A percentile compares a stretch with the other conserved stretches of the same genome.
These are phyloP conservation scores for Hystrix brachyura DNA, from an alignment of 2,113 vertebrate species.

Conservation along the genomic window DNA sequence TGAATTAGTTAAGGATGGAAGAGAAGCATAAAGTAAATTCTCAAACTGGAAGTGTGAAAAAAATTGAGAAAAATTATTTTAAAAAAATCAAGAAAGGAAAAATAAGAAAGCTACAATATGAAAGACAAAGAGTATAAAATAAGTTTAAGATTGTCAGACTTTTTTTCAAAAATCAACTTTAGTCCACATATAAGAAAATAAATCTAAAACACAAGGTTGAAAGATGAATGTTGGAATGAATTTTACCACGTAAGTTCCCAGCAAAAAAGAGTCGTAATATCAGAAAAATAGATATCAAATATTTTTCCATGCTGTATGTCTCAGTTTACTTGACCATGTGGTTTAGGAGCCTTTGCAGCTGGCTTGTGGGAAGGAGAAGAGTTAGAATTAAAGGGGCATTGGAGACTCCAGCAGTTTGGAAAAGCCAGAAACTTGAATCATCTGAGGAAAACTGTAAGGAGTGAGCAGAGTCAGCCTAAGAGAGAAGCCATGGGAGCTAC, in stretches of 20 bases:
- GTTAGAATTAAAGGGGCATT: too few relatives aligned
- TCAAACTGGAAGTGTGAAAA: neutral
- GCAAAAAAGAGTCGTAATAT: neutral
- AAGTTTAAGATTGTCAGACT: neutral
- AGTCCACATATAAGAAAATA: neutral
- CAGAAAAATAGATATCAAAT: neutral
- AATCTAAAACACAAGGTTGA: neutral
- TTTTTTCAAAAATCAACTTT: slow-evolving; percentile 6
- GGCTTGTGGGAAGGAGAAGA: too few relatives aligned
- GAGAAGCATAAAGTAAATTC: neutral
- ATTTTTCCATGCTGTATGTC: neutral
- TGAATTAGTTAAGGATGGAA: neutral
- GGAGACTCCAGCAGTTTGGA: too few relatives aligned
- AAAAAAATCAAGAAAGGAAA: slow-evolving; percentile 7
- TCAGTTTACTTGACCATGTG: too few relatives aligned
- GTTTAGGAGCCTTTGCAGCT: too few relatives aligned
- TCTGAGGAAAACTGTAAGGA: too few relatives aligned
- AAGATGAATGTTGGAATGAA: neutral
- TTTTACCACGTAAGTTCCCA: neutral
- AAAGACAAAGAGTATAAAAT: neutral
- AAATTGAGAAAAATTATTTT: neutral
- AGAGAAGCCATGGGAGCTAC: too few relatives aligned
- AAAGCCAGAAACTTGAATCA: too few relatives aligned
- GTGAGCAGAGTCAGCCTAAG: too few relatives aligned
- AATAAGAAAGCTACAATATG: neutral